Evolutionary conservation across 2,888 invertebrate species (phyloP), one percentile per base, ranked within the genome.

Genomic region (Drosophila kanekoi): DNA sequence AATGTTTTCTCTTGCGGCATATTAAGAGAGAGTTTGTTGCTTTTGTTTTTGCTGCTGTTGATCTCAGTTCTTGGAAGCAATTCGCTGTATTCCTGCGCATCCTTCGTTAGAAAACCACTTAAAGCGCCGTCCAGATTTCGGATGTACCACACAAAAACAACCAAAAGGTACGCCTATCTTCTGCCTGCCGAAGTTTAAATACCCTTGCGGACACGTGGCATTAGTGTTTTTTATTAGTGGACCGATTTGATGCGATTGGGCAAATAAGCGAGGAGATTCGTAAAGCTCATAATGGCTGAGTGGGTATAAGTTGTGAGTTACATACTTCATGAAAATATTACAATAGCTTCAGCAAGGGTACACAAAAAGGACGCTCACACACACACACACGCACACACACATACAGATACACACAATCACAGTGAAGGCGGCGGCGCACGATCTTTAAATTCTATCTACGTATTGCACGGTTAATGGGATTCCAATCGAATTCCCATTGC

Each of bases 361-460:
- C 41, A 13, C 41, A 13, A 13, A 16, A 13, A 32, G 8, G 9
- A 59, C 51, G 56, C 44, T n/a, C 18, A 40, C 11, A 49, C 14
- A 38, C 41, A 38, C 16, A 32, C 32, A 3, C 2, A 38, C 3
- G 40, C 41, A 14, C 37, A 10, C n/a, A n/a, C n/a, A 13, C n/a
- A 8, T 40, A 60, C 52, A 10, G 18, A 23, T 5, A 2, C 35
- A 51, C 37, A 38, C n/a, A 28, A 13, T 11, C 35, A 52, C 59
- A 53, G 59, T 62, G 14, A 9, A 45, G 44, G 1, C n/a, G 23
- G 14, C 16, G 59, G 58, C 66, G 65, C 65, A 67, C 65, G 68
- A 71, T 81, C 74, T 78, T 86, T 59, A 86, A 87, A 88, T 88
- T 84, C 86, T 76, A 65, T 43, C 65, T 72, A 76, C 75, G 77